Percentiles rank a stretch among this genome's conserved stretches.
phyloP scores from a whole-genome alignment of 2,797 vertebrate genomes.

The Toxotes lorentzi region DNA sequence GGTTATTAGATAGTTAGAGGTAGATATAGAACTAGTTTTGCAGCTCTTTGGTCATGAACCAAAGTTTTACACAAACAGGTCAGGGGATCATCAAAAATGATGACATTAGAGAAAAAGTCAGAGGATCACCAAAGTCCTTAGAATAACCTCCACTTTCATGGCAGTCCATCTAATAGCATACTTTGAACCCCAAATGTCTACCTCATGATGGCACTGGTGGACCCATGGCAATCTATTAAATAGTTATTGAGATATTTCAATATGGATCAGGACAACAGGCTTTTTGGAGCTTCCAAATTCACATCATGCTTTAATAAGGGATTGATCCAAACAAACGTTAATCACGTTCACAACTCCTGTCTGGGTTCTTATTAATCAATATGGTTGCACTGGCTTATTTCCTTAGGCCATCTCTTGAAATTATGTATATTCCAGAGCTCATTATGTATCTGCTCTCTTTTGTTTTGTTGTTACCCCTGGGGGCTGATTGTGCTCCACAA shows the following conservation, averaged over 20 bases:
- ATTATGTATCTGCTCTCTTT: conserved; percentile 49
- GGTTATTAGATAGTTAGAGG: too few relatives aligned
- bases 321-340: conserved; percentile 13
- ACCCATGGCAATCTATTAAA: background rate
- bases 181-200: background rate
- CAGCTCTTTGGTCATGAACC: background rate
- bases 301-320: background rate
- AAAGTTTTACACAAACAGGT: too few relatives aligned
- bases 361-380: conserved; percentile 25
- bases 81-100: background rate
- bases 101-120: background rate
- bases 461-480: conserved; percentile 29
- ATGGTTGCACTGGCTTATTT: conserved; percentile 23
- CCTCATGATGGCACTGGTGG: background rate
- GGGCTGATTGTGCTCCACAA: conserved; percentile 49
- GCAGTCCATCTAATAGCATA: background rate
- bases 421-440: conserved; percentile 50
- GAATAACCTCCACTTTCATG: background rate
- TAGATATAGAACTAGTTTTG: background rate
- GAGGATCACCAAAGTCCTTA: background rate
- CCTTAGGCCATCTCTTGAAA: conserved; percentile 21
- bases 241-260: background rate
- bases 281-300: background rate
- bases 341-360: conserved; percentile 4
- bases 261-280: background rate